Evolutionary conservation across 2,113 vertebrate species (phyloP).

Genomic region (Gnathonemus longibarbis): DNA sequence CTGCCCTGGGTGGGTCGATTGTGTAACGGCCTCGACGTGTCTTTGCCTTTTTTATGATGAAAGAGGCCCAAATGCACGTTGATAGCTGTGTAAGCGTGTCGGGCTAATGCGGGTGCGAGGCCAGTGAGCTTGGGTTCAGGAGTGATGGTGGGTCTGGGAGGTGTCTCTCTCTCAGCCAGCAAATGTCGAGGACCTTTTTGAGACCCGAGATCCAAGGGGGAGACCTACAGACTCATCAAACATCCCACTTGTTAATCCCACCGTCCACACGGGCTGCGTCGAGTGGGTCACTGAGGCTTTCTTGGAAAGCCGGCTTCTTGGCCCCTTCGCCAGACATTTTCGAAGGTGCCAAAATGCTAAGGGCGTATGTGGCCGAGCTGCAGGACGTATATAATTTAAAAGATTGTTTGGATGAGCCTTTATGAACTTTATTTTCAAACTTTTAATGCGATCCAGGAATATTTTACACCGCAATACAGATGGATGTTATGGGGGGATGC

Average conservation of each 20-base stretch:
- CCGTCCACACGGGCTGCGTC: neutral
- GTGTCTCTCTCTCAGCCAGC: neutral
- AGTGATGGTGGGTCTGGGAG: neutral
- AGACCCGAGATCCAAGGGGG: neutral
- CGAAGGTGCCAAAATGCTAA: neutral
- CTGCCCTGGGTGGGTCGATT: neutral
- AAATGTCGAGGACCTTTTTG: neutral
- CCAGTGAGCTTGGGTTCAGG: neutral
- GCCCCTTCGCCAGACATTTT: neutral
- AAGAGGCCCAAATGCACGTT: neutral
- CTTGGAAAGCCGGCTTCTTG: neutral
- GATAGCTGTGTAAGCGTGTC: neutral
- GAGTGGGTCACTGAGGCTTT: neutral
- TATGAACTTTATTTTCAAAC: neutral
- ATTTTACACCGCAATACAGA: neutral
- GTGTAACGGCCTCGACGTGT: neutral
- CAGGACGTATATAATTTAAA: neutral
- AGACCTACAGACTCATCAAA: neutral
- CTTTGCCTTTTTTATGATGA: neutral
- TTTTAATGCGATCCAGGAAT: neutral
- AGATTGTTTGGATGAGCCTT: constrained; percentile 2
- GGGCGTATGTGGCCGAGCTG: neutral
- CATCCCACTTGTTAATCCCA: neutral
- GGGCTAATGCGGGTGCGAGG: neutral
- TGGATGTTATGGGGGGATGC: neutral